phyloP scores from a whole-genome alignment of 2,113 vertebrate species.

The Apodemus speciosus region DNA sequence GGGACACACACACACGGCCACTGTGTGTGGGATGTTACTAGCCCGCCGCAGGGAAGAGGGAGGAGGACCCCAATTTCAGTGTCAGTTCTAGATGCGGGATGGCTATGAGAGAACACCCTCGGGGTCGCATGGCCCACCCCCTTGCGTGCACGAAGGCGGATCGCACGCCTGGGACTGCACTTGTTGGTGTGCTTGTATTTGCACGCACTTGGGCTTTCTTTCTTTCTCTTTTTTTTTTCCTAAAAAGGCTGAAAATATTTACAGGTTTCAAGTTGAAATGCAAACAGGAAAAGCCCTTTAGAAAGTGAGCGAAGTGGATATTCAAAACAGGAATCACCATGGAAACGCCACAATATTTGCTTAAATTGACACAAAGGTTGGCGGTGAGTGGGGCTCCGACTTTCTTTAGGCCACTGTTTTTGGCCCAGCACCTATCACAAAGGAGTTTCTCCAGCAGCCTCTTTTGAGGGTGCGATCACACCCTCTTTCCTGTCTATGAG shows the following conservation, averaged over 20 bases:
- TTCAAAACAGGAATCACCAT: slow-evolving; percentile 91
- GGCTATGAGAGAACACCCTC: background rate
- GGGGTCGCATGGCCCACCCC: background rate
- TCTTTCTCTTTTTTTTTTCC: slow-evolving; percentile 48
- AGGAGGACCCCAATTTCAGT: background rate
- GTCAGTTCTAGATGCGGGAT: background rate
- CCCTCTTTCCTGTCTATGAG: slow-evolving; percentile 72
- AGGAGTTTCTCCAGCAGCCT: slow-evolving; percentile 78
- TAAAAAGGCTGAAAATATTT: slow-evolving; percentile 86
- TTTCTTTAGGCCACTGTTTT: slow-evolving; percentile 82
- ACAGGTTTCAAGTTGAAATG: slow-evolving; percentile 88
- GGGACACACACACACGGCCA: background rate
- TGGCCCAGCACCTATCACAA: slow-evolving; percentile 82
- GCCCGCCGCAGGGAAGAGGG: background rate
- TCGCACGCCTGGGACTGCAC: background rate
- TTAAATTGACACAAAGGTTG: slow-evolving; percentile 91
- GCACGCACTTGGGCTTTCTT: background rate
- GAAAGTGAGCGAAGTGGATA: slow-evolving; percentile 88
- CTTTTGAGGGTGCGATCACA: background rate
- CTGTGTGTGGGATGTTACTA: background rate
- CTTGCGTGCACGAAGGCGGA: background rate
- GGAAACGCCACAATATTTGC: slow-evolving; percentile 93
- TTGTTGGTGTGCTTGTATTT: background rate
- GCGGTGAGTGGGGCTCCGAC: slow-evolving; percentile 83
- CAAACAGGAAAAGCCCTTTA: slow-evolving; percentile 91